Percentiles rank a stretch among this genome's conserved stretches.
Conservation (phyloP, 2,888 invertebrate species). For the Anoplius nigerrimus region DNA sequence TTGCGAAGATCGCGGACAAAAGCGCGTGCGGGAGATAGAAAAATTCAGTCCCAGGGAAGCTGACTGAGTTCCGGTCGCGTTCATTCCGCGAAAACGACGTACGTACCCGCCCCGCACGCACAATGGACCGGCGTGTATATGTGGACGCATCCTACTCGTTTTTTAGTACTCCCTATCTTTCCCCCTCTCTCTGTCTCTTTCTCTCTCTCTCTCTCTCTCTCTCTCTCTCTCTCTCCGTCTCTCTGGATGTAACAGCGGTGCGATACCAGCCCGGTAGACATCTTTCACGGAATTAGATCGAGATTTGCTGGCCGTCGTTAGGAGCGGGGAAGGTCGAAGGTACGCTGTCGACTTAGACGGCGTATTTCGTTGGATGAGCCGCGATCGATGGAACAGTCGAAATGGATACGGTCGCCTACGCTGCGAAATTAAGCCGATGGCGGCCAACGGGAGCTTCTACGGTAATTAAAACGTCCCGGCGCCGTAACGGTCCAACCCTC, state of each 20-base stretch:
- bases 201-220: conserved; percentile 1
- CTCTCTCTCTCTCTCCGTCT: conserved; percentile 1
- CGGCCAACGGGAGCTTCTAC: too few relatives aligned
- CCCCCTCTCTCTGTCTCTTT: conserved; percentile 11
- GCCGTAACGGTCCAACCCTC: too few relatives aligned
- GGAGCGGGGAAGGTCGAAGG: conserved; percentile 31
- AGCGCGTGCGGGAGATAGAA: conserved; percentile 50
- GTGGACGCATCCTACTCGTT: neutral
- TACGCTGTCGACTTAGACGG: conserved; percentile 38
- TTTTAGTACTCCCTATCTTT: conserved; percentile 11
- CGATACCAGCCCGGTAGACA: conserved; percentile 5
- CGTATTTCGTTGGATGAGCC: conserved; percentile 35
- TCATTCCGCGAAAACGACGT: conserved; percentile 31
- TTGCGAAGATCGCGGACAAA: conserved; percentile 56
- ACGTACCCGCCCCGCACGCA: conserved; percentile 32
- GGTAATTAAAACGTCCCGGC: too few relatives aligned
- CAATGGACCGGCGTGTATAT: conserved; percentile 24
- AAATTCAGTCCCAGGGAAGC: conserved; percentile 51
- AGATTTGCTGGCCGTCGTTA: conserved; percentile 32
- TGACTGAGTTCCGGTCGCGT: conserved; percentile 58
- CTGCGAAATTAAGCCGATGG: too few relatives aligned
- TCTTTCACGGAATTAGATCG: conserved; percentile 40
- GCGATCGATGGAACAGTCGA: conserved; percentile 17
- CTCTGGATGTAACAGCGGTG: neutral
- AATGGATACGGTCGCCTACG: too few relatives aligned